Percentiles rank a stretch among this genome's conserved stretches.
These are phyloP conservation scores for Gambusia affinis DNA, from an alignment of 2,113 vertebrate genomes.

Conservation along the genomic window DNA sequence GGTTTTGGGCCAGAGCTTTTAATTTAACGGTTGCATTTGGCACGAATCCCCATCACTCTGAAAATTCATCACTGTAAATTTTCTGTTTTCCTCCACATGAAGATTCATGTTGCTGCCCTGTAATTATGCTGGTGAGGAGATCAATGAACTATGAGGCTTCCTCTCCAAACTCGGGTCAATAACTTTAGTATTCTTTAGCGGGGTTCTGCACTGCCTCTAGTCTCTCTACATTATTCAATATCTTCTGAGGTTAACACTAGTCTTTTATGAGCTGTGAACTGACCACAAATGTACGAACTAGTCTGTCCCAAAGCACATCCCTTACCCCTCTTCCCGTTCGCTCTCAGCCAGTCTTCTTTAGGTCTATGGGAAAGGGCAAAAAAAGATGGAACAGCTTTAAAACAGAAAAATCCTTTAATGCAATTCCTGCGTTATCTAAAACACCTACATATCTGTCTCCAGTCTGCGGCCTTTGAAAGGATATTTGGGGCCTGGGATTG, in stretches of 20 bases:
- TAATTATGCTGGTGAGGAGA: slow-evolving; percentile 65
- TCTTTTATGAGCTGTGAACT: slow-evolving; percentile 83
- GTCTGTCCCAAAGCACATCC: slow-evolving; percentile 71
- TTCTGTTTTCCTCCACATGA: slow-evolving; percentile 60
- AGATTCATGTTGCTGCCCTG: slow-evolving; percentile 61
- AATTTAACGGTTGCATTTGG: slow-evolving; percentile 70
- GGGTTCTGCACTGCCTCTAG: slow-evolving; percentile 58
- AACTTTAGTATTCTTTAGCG: slow-evolving; percentile 63
- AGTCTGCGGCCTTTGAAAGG: slow-evolving; percentile 82
- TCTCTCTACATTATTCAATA: slow-evolving; percentile 73
- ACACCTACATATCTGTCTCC: slow-evolving; percentile 86
- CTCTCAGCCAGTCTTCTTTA: slow-evolving; percentile 63
- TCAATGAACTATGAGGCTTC: slow-evolving; percentile 66
- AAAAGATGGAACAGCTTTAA: slow-evolving; percentile 79
- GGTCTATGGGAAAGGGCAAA: slow-evolving; percentile 79
- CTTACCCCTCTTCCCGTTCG: slow-evolving; percentile 64
- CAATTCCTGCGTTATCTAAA: slow-evolving; percentile 86
- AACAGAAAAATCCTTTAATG: slow-evolving; percentile 85
- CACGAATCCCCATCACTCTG: slow-evolving; percentile 49
- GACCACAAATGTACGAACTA: slow-evolving; percentile 77
- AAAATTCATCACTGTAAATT: slow-evolving; percentile 60
- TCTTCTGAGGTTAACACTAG: slow-evolving; percentile 71
- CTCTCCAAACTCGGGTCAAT: slow-evolving; percentile 63
- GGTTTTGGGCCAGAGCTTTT: slow-evolving; percentile 60
- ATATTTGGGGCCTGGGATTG: slow-evolving; percentile 78